These are phyloP conservation scores for Drosophila subpulchrella DNA, from an alignment of 1,140 invertebrate genomes.

Conservation along the genomic window DNA sequence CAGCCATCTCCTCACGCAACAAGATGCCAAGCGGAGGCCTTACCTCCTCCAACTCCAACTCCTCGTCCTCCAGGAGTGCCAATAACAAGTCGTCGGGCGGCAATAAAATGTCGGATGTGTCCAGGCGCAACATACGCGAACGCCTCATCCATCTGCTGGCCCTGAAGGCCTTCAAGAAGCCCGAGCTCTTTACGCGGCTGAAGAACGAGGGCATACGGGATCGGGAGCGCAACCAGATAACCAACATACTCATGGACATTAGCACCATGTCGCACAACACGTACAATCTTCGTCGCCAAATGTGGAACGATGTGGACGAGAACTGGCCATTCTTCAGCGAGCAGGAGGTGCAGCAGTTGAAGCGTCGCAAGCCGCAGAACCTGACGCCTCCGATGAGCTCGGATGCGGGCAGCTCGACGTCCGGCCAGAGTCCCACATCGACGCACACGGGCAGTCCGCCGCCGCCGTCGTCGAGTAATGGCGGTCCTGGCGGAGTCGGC, in stretches of 20 bases:
- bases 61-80: slow-evolving; percentile 50
- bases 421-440: slow-evolving; percentile 89
- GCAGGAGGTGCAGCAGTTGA: slow-evolving; percentile 93
- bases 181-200: slow-evolving; percentile 92
- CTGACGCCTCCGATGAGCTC: slow-evolving; percentile 93
- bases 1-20: slow-evolving; percentile 39
- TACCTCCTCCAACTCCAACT: slow-evolving; percentile 32
- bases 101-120: slow-evolving; percentile 75
- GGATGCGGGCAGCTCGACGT: slow-evolving; percentile 87
- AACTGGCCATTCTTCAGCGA: slow-evolving; percentile 97
- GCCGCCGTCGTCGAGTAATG: slow-evolving; percentile 86
- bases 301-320: slow-evolving; percentile 96
- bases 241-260: slow-evolving; percentile 91
- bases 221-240: slow-evolving; percentile 90
- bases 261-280: slow-evolving; percentile 91
- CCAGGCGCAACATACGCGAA: slow-evolving; percentile 86
- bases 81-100: slow-evolving; percentile 59
- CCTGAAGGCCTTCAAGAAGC: slow-evolving; percentile 96
- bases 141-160: slow-evolving; percentile 96
- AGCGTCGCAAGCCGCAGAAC: slow-evolving; percentile 95
- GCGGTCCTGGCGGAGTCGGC: slow-evolving; percentile 69
- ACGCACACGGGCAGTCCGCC: slow-evolving; percentile 89
- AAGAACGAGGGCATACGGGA: slow-evolving; percentile 94
- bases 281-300: slow-evolving; percentile 92
- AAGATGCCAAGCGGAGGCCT: slow-evolving; percentile 60